These are phyloP conservation scores for Pygoscelis adeliae DNA, from an alignment of 2,113 vertebrate species.

Conservation along the genomic window DNA sequence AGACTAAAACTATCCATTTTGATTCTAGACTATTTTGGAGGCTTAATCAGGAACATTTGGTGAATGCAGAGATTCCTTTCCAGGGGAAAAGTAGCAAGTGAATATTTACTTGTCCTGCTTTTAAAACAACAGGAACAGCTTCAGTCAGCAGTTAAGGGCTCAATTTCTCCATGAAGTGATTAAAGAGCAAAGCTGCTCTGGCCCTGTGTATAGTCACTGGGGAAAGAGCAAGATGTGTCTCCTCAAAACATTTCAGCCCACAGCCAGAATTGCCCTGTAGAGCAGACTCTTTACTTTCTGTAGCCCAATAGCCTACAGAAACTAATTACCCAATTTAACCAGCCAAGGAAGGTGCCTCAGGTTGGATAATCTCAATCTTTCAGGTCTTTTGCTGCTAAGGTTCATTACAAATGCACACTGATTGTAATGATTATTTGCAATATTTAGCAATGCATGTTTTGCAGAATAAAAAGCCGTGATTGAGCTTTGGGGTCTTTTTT, in stretches of 20 bases:
- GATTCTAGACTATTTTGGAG: background rate
- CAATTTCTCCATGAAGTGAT: background rate
- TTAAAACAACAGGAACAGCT: background rate
- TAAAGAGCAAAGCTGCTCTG: background rate
- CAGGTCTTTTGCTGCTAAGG: background rate
- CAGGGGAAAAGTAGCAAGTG: background rate
- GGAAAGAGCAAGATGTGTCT: background rate
- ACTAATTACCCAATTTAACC: background rate
- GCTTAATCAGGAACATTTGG: background rate
- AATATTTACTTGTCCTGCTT: conserved; percentile 13
- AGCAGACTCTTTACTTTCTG: background rate
- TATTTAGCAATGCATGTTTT: background rate
- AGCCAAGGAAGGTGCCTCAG: background rate
- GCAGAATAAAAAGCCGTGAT: background rate
- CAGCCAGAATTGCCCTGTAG: background rate
- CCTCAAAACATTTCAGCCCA: background rate
- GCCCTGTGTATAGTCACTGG: background rate
- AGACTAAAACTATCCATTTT: background rate
- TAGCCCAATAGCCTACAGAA: background rate
- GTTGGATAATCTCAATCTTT: background rate
- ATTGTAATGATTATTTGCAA: background rate
- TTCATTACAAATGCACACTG: background rate
- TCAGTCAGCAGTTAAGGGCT: background rate
- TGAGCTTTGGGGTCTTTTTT: background rate
- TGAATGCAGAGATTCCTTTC: background rate